Evolutionary conservation across 2,113 vertebrate species (phyloP).

Genomic region (Poicephalus meyeri): DNA sequence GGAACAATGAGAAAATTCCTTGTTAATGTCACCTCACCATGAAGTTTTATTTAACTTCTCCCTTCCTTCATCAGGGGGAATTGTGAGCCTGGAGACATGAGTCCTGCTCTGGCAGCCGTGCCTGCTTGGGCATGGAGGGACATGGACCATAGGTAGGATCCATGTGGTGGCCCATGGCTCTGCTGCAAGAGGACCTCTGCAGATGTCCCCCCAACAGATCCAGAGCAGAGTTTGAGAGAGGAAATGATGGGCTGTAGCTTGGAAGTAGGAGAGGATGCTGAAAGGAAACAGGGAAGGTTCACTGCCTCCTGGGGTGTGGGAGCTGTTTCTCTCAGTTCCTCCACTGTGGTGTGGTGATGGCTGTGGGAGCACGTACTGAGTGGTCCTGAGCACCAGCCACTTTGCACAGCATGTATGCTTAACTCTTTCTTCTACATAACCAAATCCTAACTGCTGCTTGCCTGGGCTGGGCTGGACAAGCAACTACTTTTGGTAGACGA

Average conservation of each 20-base stretch:
- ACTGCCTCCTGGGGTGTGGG: not conserved
- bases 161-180: not conserved
- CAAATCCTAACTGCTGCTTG: not conserved
- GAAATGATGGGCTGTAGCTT: not conserved
- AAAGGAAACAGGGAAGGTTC: not conserved
- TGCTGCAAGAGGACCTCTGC: not conserved
- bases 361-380: not conserved
- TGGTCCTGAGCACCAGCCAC: not conserved
- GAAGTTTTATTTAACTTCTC: not conserved
- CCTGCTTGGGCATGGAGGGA: not conserved
- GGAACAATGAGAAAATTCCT: not conserved
- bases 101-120: not conserved
- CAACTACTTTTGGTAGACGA: not conserved
- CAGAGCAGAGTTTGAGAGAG: fast-evolving
- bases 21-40: not conserved
- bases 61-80: not conserved
- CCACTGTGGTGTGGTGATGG: not conserved
- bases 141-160: fast-evolving
- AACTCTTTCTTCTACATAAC: not conserved
- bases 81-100: not conserved
- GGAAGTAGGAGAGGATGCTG: not conserved
- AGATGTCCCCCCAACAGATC: not conserved
- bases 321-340: not conserved
- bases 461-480: not conserved
- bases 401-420: not conserved